These are phyloP conservation scores for Battus philenor DNA, from an alignment of 1,140 invertebrate genomes.

Conservation along the genomic window DNA sequence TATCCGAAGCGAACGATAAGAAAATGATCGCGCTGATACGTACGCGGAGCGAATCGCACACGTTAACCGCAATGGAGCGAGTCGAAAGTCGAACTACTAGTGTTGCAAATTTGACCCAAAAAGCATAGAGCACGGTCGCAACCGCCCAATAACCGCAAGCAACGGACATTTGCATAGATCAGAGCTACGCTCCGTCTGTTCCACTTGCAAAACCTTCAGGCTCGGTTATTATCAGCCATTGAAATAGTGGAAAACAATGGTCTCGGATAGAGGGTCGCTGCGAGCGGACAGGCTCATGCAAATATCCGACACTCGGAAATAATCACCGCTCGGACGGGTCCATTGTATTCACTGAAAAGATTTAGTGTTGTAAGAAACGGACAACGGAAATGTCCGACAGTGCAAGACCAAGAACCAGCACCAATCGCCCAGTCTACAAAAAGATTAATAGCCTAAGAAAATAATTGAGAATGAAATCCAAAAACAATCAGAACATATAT, in stretches of 20 bases:
- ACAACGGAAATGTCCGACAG: constrained; percentile 23
- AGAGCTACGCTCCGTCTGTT: constrained; percentile 30
- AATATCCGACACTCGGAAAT: constrained; percentile 47
- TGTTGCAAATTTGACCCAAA: constrained; percentile 22
- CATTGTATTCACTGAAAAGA: constrained; percentile 47
- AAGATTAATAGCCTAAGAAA: constrained; percentile 9
- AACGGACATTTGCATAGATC: constrained; percentile 22
- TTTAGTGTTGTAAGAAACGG: constrained; percentile 29
- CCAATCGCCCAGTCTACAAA: no score
- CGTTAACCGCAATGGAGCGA: no score
- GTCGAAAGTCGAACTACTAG: background rate
- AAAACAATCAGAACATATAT: no score
- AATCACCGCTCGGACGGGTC: constrained; percentile 35
- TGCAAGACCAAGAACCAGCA: constrained; percentile 17
- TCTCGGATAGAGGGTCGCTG: constrained; percentile 38
- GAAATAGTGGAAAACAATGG: constrained; percentile 51
- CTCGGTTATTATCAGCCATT: constrained; percentile 49
- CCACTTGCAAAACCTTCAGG: constrained; percentile 51
- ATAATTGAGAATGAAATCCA: background rate
- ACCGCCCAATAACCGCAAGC: constrained; percentile 24
- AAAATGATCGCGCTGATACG: background rate
- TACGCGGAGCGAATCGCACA: no score
- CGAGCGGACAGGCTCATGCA: constrained; percentile 41
- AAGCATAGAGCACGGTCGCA: constrained; percentile 19
- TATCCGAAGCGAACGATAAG: background rate